These are phyloP conservation scores for Tethya wilhelma DNA, from an alignment of 37 sponge, comb jelly and placozoan genomes.

Conservation along the genomic window DNA sequence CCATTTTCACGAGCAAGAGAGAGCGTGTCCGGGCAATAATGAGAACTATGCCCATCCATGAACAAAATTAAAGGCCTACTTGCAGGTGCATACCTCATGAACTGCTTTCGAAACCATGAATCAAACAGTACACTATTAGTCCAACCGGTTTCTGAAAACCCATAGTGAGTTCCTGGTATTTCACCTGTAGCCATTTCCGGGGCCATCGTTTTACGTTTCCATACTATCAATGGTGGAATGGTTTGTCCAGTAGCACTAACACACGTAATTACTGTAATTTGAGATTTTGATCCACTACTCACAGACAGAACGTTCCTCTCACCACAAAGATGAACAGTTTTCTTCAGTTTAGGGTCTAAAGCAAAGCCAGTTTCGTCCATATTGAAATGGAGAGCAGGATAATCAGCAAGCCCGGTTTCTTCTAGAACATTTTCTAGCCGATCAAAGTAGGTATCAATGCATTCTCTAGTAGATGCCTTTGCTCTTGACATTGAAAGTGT, in stretches of 20 bases:
- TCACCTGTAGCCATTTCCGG: constrained; percentile 25
- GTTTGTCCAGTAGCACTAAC: constrained; percentile 23
- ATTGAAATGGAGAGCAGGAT: constrained; percentile 32
- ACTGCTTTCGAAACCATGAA: too few species aligned
- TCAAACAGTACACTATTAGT: constrained; percentile 1
- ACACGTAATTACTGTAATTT: constrained; percentile 25
- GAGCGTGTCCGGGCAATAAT: too few species aligned
- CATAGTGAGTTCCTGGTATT: constrained; percentile 35
- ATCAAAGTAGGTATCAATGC: constrained; percentile 1
- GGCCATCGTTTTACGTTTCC: constrained; percentile 33
- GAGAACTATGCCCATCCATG: too few species aligned
- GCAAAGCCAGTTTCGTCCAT: constrained; percentile 46
- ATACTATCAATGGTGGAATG: constrained; percentile 32
- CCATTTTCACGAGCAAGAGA: too few species aligned
- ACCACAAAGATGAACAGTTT: constrained; percentile 19
- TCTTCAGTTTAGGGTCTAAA: not conserved
- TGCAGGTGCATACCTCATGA: too few species aligned
- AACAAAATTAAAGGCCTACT: too few species aligned
- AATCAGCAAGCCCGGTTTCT: constrained; percentile 30
- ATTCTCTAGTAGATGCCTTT: constrained; percentile 10
- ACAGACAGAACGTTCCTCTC: constrained; percentile 1
- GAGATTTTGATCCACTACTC: not conserved
- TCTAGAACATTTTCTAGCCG: constrained; percentile 6
- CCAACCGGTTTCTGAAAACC: constrained; percentile 29
- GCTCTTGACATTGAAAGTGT: constrained; percentile 19